Evolutionary conservation across 1,140 invertebrate species (phyloP).

Genomic region (Bacillus rossius): DNA sequence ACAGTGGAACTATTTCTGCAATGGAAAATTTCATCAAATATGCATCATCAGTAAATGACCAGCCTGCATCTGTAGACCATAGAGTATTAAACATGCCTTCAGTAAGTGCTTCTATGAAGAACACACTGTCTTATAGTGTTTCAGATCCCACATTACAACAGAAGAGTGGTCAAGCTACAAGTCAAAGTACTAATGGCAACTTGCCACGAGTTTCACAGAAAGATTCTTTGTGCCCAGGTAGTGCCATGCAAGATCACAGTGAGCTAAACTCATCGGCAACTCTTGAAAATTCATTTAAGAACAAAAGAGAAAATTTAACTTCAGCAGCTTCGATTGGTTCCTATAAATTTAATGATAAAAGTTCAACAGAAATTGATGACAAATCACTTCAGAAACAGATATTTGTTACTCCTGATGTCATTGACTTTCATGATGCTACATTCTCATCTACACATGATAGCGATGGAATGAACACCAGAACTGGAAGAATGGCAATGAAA

Average conservation of each 20-base stretch:
- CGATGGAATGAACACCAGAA: too few species aligned
- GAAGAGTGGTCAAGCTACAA: background rate
- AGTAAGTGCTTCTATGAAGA: background rate
- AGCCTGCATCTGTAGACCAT: background rate
- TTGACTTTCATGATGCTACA: too few species aligned
- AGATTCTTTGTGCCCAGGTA: too few species aligned
- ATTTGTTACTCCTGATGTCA: slow-evolving; percentile 41
- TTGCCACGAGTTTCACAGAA: too few species aligned
- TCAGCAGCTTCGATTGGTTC: background rate
- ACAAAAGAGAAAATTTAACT: background rate
- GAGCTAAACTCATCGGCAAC: too few species aligned
- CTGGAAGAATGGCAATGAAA: too few species aligned
- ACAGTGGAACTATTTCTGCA: slow-evolving; percentile 35
- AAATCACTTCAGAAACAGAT: slow-evolving; percentile 51
- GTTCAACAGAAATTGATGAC: slow-evolving; percentile 9
- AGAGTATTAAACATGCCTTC: background rate
- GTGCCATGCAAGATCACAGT: too few species aligned
- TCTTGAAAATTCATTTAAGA: background rate
- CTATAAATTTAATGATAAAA: slow-evolving; percentile 1
- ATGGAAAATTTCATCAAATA: slow-evolving; percentile 45
- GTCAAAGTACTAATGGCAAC: background rate
- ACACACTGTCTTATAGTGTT: background rate
- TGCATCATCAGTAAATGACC: slow-evolving; percentile 19
- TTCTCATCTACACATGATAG: too few species aligned
- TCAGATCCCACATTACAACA: slow-evolving; percentile 1